Evolutionary conservation across 2,888 invertebrate species (phyloP), one percentile per base, ranked within the genome.

Genomic region (Parnassius glacialis): DNA sequence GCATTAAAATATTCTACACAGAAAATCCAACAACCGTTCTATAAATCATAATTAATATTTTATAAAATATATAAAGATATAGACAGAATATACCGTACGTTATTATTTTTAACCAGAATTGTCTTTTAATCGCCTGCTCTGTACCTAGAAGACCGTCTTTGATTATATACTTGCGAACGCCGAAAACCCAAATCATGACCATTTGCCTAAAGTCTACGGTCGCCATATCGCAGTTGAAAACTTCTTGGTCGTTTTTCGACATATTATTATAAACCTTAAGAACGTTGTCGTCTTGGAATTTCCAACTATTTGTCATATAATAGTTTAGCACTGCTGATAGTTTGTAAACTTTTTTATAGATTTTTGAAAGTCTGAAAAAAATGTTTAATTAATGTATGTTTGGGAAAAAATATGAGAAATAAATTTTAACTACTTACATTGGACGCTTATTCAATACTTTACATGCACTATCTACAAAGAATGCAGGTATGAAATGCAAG

Each of bases 251-350:
- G 10, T n/a, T 25, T 43, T 41, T 48, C 7, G 53, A 53, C 25
- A 59, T 42, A 10, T 16, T 59, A 42, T 59, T 47, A 3, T 45
- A 42, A 3, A 53, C 12, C 3, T 47, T 16, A 3, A 59, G 53
- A 41, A 48, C 54, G 25, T 59, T 59, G 11, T 59, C 25, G 42
- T 59, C 59, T 16, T 59, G 34, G 11, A 59, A 59, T n/a, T 59
- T 12, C 53, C 53, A 59, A 10, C 43, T 47, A n/a, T 54, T 59
- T 53, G n/a, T 50, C n/a, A 12, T 54, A 13, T 54, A 59, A 42
- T 25, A 59, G 10, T 48, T 41, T 9, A 59, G 25, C 7, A 20
- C 54, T 3, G 25, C n/a, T 12, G 42, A 9, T 16, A 59, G 20
- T 12, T 59, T 59, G n/a, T 48, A 43, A 7, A 54, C 25, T 20